A percentile compares a stretch with the other conserved stretches of the same genome.
Conservation (phyloP, 1,140 invertebrate species). For the Harpegnathos saltator region DNA sequence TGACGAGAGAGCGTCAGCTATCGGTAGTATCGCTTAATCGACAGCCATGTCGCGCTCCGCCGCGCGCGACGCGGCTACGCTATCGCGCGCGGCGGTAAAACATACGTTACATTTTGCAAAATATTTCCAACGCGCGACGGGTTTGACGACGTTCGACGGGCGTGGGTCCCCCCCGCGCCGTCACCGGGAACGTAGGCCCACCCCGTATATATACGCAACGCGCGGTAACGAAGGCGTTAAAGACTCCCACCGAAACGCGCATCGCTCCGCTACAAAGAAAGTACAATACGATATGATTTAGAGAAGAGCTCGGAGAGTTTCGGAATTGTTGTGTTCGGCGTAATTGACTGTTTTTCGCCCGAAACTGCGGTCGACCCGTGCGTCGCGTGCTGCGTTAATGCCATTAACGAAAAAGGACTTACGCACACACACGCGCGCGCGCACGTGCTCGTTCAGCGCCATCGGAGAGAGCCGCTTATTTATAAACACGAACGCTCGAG, state of each 20-base stretch:
- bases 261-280: constrained; percentile 24
- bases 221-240: not conserved
- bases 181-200: constrained; percentile 4
- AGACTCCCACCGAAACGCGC: not conserved
- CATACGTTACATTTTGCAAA: constrained; percentile 33
- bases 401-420: not conserved
- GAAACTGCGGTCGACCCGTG: too few species aligned
- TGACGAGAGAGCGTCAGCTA: constrained; percentile 49
- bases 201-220: not conserved
- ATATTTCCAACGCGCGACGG: not conserved
- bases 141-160: constrained; percentile 38
- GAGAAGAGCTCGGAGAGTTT: not conserved
- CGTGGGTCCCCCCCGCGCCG: too few species aligned
- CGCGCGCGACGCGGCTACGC: not conserved
- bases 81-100: constrained; percentile 26
- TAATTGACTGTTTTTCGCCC: constrained; percentile 17
- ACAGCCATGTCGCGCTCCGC: constrained; percentile 1
- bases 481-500: constrained; percentile 8
- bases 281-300: constrained; percentile 13
- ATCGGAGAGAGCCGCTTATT: not conserved
- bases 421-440: not conserved
- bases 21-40: constrained; percentile 23
- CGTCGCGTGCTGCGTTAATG: not conserved
- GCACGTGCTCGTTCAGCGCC: too few species aligned
- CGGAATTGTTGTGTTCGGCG: not conserved